Evolutionary conservation across 2,113 vertebrate genomes (phyloP).

Genomic region (Petrocephalus zakoni): DNA sequence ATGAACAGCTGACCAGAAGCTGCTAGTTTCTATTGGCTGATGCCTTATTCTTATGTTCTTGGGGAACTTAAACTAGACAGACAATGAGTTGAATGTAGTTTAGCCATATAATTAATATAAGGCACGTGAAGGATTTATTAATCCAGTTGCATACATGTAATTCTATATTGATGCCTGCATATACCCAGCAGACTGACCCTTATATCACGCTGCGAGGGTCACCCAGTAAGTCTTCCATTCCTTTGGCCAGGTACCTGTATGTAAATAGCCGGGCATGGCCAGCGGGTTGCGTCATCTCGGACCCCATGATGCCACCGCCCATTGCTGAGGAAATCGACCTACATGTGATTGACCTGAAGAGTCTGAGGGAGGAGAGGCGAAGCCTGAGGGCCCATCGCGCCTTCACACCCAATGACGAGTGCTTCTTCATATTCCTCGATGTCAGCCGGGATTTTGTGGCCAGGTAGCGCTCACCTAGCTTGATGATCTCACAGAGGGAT

Average conservation of each 20-base stretch:
- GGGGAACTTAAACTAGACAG: not conserved
- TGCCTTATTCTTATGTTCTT: not conserved
- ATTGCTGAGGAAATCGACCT: constrained; percentile 93
- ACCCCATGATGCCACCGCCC: constrained; percentile 90
- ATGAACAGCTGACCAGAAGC: not conserved
- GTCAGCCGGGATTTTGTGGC: constrained; percentile 96
- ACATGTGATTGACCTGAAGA: constrained; percentile 90
- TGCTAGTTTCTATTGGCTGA: not conserved
- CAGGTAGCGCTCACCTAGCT: constrained; percentile 62
- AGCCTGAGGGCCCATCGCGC: constrained; percentile 83
- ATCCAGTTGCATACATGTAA: not conserved
- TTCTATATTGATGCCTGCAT: not conserved
- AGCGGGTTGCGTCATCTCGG: constrained; percentile 74
- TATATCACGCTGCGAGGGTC: not conserved
- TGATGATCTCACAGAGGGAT: not conserved
- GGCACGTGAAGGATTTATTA: not conserved
- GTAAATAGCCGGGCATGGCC: constrained; percentile 97
- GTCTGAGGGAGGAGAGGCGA: constrained; percentile 80
- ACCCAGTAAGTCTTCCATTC: not conserved
- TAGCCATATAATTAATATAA: not conserved
- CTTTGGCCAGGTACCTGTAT: constrained; percentile 76
- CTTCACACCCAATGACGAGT: constrained; percentile 90
- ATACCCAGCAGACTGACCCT: not conserved
- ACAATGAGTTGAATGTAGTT: not conserved
- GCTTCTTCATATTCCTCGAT: constrained; percentile 94